These are phyloP conservation scores for Caenorhabditis sp. DNA, from an alignment of 2,888 invertebrate species.

Conservation along the genomic window DNA sequence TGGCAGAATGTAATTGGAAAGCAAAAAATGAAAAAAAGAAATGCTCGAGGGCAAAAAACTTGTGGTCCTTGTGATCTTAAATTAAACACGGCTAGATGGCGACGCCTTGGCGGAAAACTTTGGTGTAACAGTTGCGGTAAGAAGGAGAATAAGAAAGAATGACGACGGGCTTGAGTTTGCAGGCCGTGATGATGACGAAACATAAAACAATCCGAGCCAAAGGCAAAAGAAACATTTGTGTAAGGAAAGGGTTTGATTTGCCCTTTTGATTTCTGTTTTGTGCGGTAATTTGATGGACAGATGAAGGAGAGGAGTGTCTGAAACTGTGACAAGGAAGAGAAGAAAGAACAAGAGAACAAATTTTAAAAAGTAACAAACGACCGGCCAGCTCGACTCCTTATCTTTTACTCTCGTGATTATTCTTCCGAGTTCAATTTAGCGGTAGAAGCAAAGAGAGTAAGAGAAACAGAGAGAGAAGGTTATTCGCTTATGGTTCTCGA, in stretches of 20 bases:
- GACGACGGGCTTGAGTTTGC: constrained; percentile 1
- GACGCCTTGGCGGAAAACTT: no score
- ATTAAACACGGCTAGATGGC: constrained; percentile 26
- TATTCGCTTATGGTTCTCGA: constrained; percentile 5
- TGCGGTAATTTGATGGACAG: no score
- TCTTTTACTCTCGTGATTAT: constrained; percentile 21
- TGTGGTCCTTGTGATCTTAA: neutral
- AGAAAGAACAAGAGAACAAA: neutral
- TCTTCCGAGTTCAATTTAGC: constrained; percentile 22
- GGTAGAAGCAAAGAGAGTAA: neutral
- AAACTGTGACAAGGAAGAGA: neutral
- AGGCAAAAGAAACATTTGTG: neutral
- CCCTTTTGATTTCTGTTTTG: neutral
- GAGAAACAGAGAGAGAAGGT: no score
- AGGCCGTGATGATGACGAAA: neutral
- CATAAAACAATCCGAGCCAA: neutral
- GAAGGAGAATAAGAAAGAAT: no score
- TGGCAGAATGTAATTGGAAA: constrained; percentile 38
- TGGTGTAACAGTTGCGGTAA: no score
- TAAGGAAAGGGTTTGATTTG: neutral
- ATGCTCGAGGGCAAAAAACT: neutral
- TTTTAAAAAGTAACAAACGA: neutral
- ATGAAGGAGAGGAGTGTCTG: no score
- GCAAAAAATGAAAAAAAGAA: constrained; percentile 1
- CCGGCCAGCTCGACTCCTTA: neutral